These are phyloP conservation scores for Patiria pectinifera DNA, from an alignment of 53 echinoderm and acorn worm genomes.

Conservation along the genomic window DNA sequence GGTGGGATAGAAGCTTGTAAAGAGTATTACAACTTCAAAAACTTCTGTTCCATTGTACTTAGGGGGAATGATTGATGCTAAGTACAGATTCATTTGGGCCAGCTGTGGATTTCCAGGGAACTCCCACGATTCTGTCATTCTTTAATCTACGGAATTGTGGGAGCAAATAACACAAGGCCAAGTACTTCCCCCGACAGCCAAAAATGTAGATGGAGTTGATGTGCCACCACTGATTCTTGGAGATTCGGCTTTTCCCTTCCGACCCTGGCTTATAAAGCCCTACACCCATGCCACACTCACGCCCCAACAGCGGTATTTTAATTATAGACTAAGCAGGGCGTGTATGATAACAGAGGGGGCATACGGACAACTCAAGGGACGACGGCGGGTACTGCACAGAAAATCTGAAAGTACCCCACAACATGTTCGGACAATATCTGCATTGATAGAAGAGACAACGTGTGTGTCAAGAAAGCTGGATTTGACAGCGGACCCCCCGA, in stretches of 20 bases:
- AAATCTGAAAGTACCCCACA: not conserved
- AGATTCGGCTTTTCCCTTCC: constrained; percentile 8
- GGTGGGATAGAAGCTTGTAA: constrained; percentile 14
- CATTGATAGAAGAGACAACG: not conserved
- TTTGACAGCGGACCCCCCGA: too few relatives aligned
- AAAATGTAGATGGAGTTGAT: not conserved
- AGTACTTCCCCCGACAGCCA: not conserved
- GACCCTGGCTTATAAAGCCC: constrained; percentile 16
- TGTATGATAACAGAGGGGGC: constrained; percentile 1
- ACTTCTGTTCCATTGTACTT: not conserved
- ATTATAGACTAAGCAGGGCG: constrained; percentile 9
- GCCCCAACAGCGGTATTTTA: constrained; percentile 1
- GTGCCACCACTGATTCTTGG: not conserved
- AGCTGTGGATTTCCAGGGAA: constrained; percentile 7
- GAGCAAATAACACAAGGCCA: not conserved
- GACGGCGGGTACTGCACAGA: too few relatives aligned
- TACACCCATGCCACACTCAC: not conserved
- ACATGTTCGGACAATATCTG: not conserved
- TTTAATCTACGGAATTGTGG: not conserved
- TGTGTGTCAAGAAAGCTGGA: too few relatives aligned
- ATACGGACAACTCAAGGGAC: constrained; percentile 13
- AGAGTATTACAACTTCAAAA: constrained; percentile 17
- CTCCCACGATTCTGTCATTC: not conserved
- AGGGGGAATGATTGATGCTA: constrained; percentile 30
- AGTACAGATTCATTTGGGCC: constrained; percentile 9